Evolutionary conservation across 2,888 invertebrate genomes (phyloP).

Genomic region (Oligia fasciuncula): DNA sequence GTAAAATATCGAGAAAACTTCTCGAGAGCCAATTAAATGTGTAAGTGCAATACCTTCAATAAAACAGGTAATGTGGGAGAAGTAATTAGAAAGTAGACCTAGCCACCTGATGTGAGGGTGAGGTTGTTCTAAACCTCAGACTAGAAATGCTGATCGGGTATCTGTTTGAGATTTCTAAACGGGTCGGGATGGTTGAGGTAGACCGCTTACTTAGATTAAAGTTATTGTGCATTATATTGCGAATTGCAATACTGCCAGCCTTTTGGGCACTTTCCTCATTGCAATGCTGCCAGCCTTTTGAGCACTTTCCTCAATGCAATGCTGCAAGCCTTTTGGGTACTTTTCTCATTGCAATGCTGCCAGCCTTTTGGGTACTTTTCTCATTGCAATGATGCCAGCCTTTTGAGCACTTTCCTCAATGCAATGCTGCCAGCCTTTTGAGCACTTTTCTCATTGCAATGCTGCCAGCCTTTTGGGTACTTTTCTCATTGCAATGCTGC

Average conservation of each 20-base stretch:
- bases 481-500: too few species aligned
- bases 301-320: too few species aligned
- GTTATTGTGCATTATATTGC: not conserved
- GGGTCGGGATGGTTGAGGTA: conserved; percentile 21
- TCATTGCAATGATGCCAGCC: too few species aligned
- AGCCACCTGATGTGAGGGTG: conserved; percentile 9
- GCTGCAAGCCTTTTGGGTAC: too few species aligned
- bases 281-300: too few species aligned
- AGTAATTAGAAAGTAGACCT: conserved; percentile 53
- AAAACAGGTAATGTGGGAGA: conserved; percentile 40
- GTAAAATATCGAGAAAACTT: not conserved
- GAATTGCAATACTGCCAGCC: not conserved
- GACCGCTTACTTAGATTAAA: conserved; percentile 1
- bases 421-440: too few species aligned
- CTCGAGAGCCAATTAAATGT: conserved; percentile 20
- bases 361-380: not conserved
- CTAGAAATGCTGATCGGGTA: conserved; percentile 49
- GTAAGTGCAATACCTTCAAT: conserved; percentile 11
- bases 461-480: too few species aligned
- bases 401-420: not conserved
- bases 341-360: not conserved
- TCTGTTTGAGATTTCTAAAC: conserved; percentile 48
- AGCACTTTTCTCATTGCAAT: too few species aligned
- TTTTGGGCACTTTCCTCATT: not conserved
- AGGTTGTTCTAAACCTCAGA: conserved; percentile 7